These are phyloP conservation scores for Anarhynchus alexandrinus DNA, from an alignment of 2,113 vertebrate species.

Conservation along the genomic window DNA sequence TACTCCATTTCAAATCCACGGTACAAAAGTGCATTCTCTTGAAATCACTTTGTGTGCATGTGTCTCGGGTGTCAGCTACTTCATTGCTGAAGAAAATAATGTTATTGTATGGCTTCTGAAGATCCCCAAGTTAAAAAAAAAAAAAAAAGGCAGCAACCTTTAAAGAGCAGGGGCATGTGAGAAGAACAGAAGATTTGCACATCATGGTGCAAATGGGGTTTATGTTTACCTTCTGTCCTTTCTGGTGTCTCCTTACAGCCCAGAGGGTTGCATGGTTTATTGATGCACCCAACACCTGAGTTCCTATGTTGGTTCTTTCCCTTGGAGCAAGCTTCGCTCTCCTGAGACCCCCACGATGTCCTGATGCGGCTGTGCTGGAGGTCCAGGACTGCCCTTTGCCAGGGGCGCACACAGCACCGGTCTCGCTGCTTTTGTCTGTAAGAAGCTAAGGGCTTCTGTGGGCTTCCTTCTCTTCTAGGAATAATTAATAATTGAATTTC, in stretches of 20 bases:
- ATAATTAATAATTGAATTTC: not conserved
- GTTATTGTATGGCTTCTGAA: not conserved
- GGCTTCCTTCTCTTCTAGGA: not conserved
- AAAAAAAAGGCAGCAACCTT: not conserved
- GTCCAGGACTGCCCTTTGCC: not conserved
- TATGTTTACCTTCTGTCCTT: not conserved
- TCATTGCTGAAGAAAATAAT: not conserved
- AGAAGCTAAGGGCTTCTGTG: not conserved
- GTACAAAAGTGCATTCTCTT: not conserved
- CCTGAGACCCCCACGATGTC: not conserved
- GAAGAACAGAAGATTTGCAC: not conserved
- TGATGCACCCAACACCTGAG: not conserved
- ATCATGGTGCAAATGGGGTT: not conserved
- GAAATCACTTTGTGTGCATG: not conserved
- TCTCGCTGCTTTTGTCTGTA: not conserved
- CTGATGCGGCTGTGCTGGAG: not conserved
- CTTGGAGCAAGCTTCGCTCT: not conserved
- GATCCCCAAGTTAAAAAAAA: not conserved
- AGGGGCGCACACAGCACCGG: fast-evolving
- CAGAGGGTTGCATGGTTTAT: not conserved
- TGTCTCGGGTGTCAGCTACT: not conserved
- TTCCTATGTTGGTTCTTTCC: not conserved
- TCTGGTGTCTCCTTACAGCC: not conserved
- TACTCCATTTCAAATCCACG: not conserved
- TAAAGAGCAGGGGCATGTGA: not conserved